phyloP scores from a whole-genome alignment of 1,140 invertebrate species.

The Cepaea nemoralis region DNA sequence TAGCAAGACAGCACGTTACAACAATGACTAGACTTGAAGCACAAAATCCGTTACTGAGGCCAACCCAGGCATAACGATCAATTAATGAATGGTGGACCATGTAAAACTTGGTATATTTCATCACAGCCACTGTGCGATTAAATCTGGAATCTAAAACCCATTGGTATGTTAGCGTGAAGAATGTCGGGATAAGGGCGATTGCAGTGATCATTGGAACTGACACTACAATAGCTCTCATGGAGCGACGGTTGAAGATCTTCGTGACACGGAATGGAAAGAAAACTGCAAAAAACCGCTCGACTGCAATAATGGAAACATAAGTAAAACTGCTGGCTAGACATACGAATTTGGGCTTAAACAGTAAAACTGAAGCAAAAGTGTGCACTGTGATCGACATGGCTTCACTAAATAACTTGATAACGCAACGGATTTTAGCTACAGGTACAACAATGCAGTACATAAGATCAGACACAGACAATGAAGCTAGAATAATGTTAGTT shows the following conservation, averaged over 20 bases:
- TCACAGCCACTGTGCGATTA: not conserved
- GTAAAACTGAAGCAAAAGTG: not conserved
- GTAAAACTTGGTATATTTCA: not conserved
- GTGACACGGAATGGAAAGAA: conserved; percentile 21
- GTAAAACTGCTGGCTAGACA: not conserved
- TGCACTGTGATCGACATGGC: not conserved
- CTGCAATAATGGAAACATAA: conserved; percentile 12
- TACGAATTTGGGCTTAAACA: not conserved
- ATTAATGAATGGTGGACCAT: not conserved
- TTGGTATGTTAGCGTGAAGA: not conserved
- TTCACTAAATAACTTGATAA: not conserved
- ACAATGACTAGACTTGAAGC: not conserved
- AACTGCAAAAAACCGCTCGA: conserved; percentile 19
- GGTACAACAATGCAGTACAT: not conserved
- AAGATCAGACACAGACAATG: conserved; percentile 3
- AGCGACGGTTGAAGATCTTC: not conserved
- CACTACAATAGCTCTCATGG: not conserved
- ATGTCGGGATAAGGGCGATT: not conserved
- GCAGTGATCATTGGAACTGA: not conserved
- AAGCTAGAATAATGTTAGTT: conserved; percentile 1
- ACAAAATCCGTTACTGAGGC: not conserved
- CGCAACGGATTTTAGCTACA: not conserved
- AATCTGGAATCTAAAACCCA: not conserved
- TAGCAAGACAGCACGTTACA: not conserved
- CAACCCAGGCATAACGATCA: not conserved